A percentile compares a stretch with the other conserved stretches of the same genome.
Conservation (phyloP, 2,113 vertebrate species). For the Macquaria australasica region DNA sequence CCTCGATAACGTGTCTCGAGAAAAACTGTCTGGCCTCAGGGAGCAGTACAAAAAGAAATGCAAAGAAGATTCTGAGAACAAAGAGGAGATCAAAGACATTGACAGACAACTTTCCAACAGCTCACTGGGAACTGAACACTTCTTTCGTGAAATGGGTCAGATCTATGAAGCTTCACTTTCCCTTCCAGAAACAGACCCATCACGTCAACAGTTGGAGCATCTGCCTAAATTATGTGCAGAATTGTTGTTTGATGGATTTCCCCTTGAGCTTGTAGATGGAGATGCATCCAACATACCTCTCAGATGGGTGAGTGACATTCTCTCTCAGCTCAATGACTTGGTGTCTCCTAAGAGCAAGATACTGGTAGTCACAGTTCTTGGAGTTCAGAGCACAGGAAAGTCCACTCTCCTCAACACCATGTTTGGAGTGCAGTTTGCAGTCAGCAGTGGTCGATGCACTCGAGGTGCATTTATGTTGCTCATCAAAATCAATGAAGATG, state of each 20-base stretch:
- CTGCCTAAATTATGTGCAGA: slow-evolving; percentile 77
- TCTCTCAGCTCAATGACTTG: slow-evolving; percentile 69
- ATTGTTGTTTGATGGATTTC: slow-evolving; percentile 84
- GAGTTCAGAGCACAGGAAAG: slow-evolving; percentile 88
- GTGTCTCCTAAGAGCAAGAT: slow-evolving; percentile 75
- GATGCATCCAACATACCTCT: slow-evolving; percentile 85
- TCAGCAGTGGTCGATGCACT: slow-evolving; percentile 84
- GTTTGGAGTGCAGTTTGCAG: slow-evolving; percentile 89
- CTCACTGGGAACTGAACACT: slow-evolving; percentile 86
- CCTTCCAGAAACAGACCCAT: slow-evolving; percentile 6
- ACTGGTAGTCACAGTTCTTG: slow-evolving; percentile 84
- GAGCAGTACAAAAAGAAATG: slow-evolving; percentile 69
- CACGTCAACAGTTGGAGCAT: slow-evolving; percentile 59
- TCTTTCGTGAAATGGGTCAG: slow-evolving; percentile 88
- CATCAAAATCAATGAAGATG: slow-evolving; percentile 70
- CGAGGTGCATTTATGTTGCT: slow-evolving; percentile 84
- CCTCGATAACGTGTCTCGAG: slow-evolving; percentile 65
- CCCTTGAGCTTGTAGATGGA: slow-evolving; percentile 87
- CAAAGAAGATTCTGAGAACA: slow-evolving; percentile 52
- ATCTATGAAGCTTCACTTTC: slow-evolving; percentile 84
- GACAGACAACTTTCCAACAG: slow-evolving; percentile 76
- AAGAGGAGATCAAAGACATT: slow-evolving; percentile 65
- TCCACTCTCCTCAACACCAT: slow-evolving; percentile 90
- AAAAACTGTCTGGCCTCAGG: slow-evolving; percentile 53
- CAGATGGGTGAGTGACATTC: slow-evolving; percentile 85